phyloP scores from a whole-genome alignment of 1,140 invertebrate species.

The Pseudomyrmex gracilis region DNA sequence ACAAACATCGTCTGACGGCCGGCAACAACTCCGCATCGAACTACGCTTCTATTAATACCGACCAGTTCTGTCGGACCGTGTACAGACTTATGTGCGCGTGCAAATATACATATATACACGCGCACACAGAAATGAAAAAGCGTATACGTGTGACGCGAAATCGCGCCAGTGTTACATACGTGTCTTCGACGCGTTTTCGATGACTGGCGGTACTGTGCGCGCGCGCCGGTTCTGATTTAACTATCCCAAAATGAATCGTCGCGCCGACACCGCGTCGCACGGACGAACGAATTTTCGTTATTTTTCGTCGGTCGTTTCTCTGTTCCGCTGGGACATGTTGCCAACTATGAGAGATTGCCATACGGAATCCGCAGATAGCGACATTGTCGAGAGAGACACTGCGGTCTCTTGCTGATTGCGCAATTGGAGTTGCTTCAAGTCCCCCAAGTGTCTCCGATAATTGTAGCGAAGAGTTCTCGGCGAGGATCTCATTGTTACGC shows the following conservation, averaged over 20 bases:
- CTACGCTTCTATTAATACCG: conserved; percentile 81
- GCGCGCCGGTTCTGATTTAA: conserved; percentile 72
- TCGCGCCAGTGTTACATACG: conserved; percentile 55
- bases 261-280: conserved; percentile 74
- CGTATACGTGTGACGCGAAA: conserved; percentile 5
- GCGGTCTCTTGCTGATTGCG: background rate
- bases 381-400: conserved; percentile 18
- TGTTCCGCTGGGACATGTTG: conserved; percentile 45
- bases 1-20: conserved; percentile 33
- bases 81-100: background rate
- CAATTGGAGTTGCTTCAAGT: conserved; percentile 22
- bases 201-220: conserved; percentile 44
- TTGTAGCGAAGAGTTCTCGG: background rate
- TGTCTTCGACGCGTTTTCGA: conserved; percentile 78
- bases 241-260: conserved; percentile 82
- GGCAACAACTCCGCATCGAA: conserved; percentile 59
- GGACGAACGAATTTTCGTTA: conserved; percentile 75
- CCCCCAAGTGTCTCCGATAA: background rate
- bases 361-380: conserved; percentile 19
- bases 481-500: background rate
- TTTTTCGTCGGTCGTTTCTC: conserved; percentile 59
- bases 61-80: conserved; percentile 41
- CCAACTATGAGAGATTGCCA: conserved; percentile 53
- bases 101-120: background rate
- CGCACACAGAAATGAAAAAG: background rate